A percentile compares a stretch with the other conserved stretches of the same genome.
phyloP scores from a whole-genome alignment of 2,797 vertebrate genomes.

The Toxotes lorentzi region DNA sequence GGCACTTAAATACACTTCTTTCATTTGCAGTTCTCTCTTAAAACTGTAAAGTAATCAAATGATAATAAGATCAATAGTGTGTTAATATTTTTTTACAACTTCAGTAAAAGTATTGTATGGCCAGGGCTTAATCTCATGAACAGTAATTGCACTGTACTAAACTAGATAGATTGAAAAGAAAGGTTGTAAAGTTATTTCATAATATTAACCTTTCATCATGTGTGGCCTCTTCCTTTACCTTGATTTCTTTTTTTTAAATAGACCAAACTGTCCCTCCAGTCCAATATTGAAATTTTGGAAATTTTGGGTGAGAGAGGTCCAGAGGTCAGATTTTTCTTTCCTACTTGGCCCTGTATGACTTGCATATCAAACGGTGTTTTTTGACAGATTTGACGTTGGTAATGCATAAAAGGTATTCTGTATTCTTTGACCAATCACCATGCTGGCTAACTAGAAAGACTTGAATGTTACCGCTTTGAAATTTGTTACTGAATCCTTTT shows the following conservation, averaged over 20 bases:
- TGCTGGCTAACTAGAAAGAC: conserved; percentile 76
- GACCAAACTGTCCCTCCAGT: conserved; percentile 50
- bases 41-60: conserved; percentile 46
- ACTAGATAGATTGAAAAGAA: conserved; percentile 38
- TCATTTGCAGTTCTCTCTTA: conserved; percentile 47
- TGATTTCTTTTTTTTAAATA: conserved; percentile 39
- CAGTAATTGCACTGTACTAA: conserved; percentile 67
- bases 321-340: conserved; percentile 43
- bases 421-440: conserved; percentile 73
- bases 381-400: conserved; percentile 42
- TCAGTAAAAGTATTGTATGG: conserved; percentile 58
- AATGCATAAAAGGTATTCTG: conserved; percentile 39
- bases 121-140: conserved; percentile 58
- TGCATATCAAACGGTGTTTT: conserved; percentile 69
- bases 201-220: conserved; percentile 43
- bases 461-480: conserved; percentile 75
- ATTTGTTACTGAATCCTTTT: conserved; percentile 49
- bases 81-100: conserved; percentile 66
- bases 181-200: conserved; percentile 50
- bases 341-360: conserved; percentile 48
- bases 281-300: conserved; percentile 40
- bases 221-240: conserved; percentile 56
- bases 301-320: conserved; percentile 24
- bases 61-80: conserved; percentile 48
- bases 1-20: conserved; percentile 66